Percentiles rank a stretch among this genome's conserved stretches.
Evolutionary conservation across 2,888 invertebrate genomes (phyloP).

Genomic region (Glaucopsyche alexis): DNA sequence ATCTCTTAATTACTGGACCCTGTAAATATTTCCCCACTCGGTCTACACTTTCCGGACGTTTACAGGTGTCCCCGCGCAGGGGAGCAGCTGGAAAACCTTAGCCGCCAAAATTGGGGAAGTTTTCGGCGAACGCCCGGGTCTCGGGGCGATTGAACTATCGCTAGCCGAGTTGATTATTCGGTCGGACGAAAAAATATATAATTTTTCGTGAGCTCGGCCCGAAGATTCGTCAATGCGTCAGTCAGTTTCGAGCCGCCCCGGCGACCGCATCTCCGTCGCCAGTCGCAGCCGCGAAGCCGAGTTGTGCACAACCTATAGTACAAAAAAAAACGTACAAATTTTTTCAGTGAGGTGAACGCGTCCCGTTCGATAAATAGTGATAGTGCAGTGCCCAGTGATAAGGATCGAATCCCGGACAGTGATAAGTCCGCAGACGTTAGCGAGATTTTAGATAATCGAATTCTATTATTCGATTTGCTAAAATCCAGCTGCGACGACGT

Average conservation of each 20-base stretch:
- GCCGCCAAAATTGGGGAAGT: slow-evolving; percentile 38
- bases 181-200: slow-evolving; percentile 72
- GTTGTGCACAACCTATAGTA: slow-evolving; percentile 76
- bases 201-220: slow-evolving; percentile 72
- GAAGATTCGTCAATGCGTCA: slow-evolving; percentile 77
- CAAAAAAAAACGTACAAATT: slow-evolving; percentile 75
- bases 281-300: slow-evolving; percentile 62
- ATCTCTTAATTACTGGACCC: slow-evolving; percentile 61
- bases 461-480: slow-evolving; percentile 57
- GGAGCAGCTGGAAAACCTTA: slow-evolving; percentile 49
- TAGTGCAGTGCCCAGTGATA: slow-evolving; percentile 65
- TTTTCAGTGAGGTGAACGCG: slow-evolving; percentile 68
- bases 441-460: slow-evolving; percentile 67
- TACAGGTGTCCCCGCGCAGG: not conserved
- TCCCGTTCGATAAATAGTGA: slow-evolving; percentile 57
- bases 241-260: slow-evolving; percentile 67
- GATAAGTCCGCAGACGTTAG: slow-evolving; percentile 45
- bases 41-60: slow-evolving; percentile 34
- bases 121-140: slow-evolving; percentile 45
- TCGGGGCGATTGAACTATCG: slow-evolving; percentile 74
- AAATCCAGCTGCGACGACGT: slow-evolving; percentile 46
- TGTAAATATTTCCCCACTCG: slow-evolving; percentile 40
- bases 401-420: slow-evolving; percentile 51
- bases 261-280: slow-evolving; percentile 66
- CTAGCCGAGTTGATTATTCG: slow-evolving; percentile 77